Conservation (phyloP, 2,113 vertebrate species). For the Hyaena hyaena region DNA sequence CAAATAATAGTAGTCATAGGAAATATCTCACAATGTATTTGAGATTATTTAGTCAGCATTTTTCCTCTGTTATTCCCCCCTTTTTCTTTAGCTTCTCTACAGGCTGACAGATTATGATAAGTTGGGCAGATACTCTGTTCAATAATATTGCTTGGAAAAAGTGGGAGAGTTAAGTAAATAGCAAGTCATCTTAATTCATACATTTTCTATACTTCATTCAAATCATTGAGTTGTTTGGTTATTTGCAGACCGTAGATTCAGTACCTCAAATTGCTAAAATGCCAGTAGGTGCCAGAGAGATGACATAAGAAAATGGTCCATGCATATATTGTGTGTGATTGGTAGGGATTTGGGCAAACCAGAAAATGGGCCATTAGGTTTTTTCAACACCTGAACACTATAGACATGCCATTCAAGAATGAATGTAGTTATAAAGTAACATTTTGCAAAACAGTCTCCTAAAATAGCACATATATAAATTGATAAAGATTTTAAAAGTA, state of each 20-base stretch:
- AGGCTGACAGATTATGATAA: neutral
- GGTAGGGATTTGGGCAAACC: neutral
- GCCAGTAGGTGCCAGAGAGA: neutral
- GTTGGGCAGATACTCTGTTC: neutral
- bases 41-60: neutral
- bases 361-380: neutral
- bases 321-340: neutral
- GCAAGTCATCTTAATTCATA: neutral
- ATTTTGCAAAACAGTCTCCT: neutral
- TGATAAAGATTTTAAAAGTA: neutral
- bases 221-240: constrained; percentile 7
- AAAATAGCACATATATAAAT: neutral
- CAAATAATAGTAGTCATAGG: neutral
- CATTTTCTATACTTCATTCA: constrained; percentile 34
- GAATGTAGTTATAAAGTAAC: neutral
- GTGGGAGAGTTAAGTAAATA: neutral
- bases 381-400: neutral
- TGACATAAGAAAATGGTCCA: neutral
- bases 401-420: neutral
- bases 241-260: neutral
- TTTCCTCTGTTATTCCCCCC: neutral
- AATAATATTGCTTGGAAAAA: neutral
- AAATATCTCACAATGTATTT: neutral
- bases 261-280: neutral
- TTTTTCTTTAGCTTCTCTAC: neutral